These are phyloP conservation scores for Gallinago solitaria DNA, from an alignment of 2,797 vertebrate genomes.

Conservation along the genomic window DNA sequence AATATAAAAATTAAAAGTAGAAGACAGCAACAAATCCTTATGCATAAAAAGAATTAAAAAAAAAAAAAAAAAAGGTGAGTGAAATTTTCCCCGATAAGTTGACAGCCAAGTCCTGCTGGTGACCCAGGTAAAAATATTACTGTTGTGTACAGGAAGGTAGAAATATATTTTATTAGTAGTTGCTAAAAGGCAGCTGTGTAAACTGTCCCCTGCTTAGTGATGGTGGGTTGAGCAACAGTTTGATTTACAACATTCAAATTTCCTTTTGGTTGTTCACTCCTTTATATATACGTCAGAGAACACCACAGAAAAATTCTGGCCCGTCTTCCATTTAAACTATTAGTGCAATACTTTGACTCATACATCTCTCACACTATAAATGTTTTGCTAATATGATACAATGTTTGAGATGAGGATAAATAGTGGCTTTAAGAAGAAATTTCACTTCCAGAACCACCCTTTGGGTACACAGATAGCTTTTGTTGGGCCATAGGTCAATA, in stretches of 20 bases:
- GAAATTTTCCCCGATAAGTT: background rate
- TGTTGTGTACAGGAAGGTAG: background rate
- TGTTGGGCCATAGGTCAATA: background rate
- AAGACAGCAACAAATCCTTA: background rate
- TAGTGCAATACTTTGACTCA: slow-evolving; percentile 12
- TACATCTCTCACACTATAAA: slow-evolving; percentile 22
- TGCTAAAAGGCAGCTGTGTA: slow-evolving; percentile 7
- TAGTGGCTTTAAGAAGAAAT: background rate
- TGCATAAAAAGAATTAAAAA: background rate
- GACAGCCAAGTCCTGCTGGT: background rate
- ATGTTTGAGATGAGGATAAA: slow-evolving; percentile 21
- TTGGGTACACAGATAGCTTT: background rate
- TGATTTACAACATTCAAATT: slow-evolving; percentile 36
- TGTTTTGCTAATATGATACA: slow-evolving; percentile 51
- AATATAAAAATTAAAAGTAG: background rate
- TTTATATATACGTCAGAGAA: background rate
- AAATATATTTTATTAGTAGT: background rate
- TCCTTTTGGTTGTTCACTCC: background rate
- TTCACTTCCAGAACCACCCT: background rate
- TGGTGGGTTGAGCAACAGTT: background rate
- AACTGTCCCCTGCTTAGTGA: slow-evolving; percentile 7
- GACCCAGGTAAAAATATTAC: background rate
- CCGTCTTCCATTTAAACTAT: background rate
- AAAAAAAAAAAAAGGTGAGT: background rate
- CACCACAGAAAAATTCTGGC: slow-evolving; percentile 6